Evolutionary conservation across 2,113 vertebrate genomes (phyloP), one percentile per base, ranked within the genome.

Genomic region (Sebastes fasciatus): DNA sequence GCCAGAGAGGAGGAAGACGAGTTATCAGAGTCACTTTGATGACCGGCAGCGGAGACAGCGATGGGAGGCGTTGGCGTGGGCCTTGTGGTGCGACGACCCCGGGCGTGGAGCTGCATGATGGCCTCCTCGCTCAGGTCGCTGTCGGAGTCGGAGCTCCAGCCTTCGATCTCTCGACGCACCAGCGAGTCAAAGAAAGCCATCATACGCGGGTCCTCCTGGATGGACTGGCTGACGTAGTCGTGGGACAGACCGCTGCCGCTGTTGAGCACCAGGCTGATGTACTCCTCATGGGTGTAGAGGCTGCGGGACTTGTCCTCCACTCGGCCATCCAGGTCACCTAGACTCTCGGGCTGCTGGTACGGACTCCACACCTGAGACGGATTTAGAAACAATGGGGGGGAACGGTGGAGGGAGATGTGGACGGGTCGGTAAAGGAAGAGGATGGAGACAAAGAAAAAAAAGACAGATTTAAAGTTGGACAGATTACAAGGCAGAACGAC

Each of bases 181-280:
- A 99, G 89, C 0, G 98, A 99, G 90, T 99, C 98, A 45, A 99
- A 99, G 84, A 99, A 99, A 14, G 98, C 98, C 98, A 99, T 99
- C 98, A 99, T 99, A 68, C 98, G 95, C 0, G 98, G 98, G 73
- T 99, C 98, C 74, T 99, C 98, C 91, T 98, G 98, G 62, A 99
- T 96, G 0, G 98, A 99, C 83, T 99, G 98, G 93, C 98, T 99
- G 89, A 97, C 97, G 12, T 99, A 99, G 92, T 99, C 98, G 1
- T 99, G 98, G 12, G 98, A 98, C 87, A 99, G 93, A 4, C 98
- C 98, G 55, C 97, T 99, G 49, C 98, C 98, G 8, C 98, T 99
- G 95, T 99, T 99, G 63, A 99, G 90, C 74, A 99, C 98, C 62
- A 99, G 97, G 90, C 97, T 98, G 92, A 99, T 99, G 89, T 99